Evolutionary conservation across 1,140 invertebrate genomes (phyloP), one percentile per base, ranked within the genome.

Genomic region (Pissodes strobi): DNA sequence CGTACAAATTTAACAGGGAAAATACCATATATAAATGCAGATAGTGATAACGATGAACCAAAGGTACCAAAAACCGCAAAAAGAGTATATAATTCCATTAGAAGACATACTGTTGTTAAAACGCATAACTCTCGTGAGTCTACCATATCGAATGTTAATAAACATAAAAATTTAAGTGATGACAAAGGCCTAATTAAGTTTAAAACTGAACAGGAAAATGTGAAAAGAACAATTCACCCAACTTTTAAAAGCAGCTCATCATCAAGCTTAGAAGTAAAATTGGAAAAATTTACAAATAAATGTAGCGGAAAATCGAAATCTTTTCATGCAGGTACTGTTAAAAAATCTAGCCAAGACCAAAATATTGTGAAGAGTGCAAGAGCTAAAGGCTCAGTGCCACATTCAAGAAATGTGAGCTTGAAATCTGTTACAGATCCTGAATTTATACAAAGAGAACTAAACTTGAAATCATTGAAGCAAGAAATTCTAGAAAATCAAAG

Each of bases 221-320:
- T n/a, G 6, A 34, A 34, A n/a, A 6, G n/a, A n/a, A n/a, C n/a
- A n/a, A n/a, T n/a, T 34, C 30, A 19, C 8, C 13, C 13, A 2
- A 10, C 18, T n/a, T 23, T 46, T 2, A 46, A 46, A 12, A 46
- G 18, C 18, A 46, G 43, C n/a, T 46, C 43, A 2, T 19, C 43
- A 5, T 46, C 43, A 1, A 46, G 43, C 10, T 2, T 21, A 21
- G 43, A 46, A 8, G 15, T 9, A 13, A 21, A 46, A n/a, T 8
- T 18, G 18, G 43, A 46, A 46, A 46, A 46, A n/a, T 46, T 46
- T 21, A 21, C 43, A n/a, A n/a, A n/a, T n/a, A n/a, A n/a, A n/a
- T n/a, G n/a, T 21, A 46, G 18, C 18, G 21, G n/a, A 21, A 46
- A 46, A 21, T 18, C 43, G n/a, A 46, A 19, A n/a, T 46, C 43